These are phyloP conservation scores for Natrix natrix DNA, from an alignment of 2,797 vertebrate species.

Conservation along the genomic window DNA sequence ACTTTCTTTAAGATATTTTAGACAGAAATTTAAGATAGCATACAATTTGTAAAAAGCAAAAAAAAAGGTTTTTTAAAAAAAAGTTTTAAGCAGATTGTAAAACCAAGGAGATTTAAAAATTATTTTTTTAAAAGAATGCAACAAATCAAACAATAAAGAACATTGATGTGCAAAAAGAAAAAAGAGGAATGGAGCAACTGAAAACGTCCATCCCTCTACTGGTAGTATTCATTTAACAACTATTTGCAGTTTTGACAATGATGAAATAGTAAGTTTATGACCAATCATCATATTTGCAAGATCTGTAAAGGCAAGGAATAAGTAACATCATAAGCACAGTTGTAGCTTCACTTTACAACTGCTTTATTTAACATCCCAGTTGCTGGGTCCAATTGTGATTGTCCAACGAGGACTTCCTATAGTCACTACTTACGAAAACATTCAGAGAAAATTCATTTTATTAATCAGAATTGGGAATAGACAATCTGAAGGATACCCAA, in stretches of 20 bases:
- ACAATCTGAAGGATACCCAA: neutral
- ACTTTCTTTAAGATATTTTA: neutral
- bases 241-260: neutral
- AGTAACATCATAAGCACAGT: neutral
- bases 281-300: neutral
- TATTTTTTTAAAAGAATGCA: neutral
- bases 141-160: neutral
- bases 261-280: neutral
- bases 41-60: neutral
- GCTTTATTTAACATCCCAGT: neutral
- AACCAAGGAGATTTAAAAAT: neutral
- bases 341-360: neutral
- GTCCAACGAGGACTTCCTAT: neutral
- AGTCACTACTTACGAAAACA: neutral
- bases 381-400: neutral
- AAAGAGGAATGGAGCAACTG: neutral
- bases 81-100: neutral
- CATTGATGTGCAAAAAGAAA: neutral
- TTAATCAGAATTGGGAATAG: neutral
- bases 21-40: neutral
- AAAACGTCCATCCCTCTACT: neutral
- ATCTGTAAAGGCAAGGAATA: neutral
- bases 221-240: neutral
- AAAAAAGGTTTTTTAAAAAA: neutral
- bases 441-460: neutral